Base-by-base conservation (phyloP, 2,888 invertebrate genomes). In the Erynnis tages region DNA sequence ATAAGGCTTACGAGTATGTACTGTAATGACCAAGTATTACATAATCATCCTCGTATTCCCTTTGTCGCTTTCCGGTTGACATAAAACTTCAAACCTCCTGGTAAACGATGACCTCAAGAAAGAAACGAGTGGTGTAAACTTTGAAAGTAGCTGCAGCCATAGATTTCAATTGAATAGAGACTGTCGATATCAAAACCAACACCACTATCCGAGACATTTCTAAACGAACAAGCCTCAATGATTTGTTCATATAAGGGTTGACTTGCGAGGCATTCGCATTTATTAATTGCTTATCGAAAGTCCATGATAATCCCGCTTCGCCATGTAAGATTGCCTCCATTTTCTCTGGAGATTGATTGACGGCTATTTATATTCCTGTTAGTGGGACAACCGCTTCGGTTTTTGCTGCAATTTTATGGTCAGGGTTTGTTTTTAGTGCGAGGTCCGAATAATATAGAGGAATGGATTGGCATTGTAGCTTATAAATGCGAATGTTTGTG, bases 201-300 rank as follows among this genome's bases (percentile, higher is more conserved):
- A 54, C 55, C 57, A 55, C 14, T 11, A 19, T 4, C 45, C 49
- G 47, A 54, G 57, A 56, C 56, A 57, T 54, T 52, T 57, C 44
- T 54, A 55, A 47, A 44, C 55, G 49, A 47, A 44, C 55, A 49
- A 46, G 50, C 35, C 13, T 30, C 49, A 41, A 41, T 49, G 49
- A 41, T 43, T 34, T 43, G 34, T 13, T 56, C 60, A 48, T 63
- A 56, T 61, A 56, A 14, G 57, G 60, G 38, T 52, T 57, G 56
- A 61, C 60, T 59, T 58, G 62, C 52, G 54, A 49, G 54, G 60
- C 59, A 67, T 67, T 64, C 64, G 58, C 59, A 63, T 63, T 65
- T 63, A 69, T 66, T 69, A 65, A 70, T 66, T 65, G 63, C 49
- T 58, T 66, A 64, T 66, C 50, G 69, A 70, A 70, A 71, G 70